A percentile compares a stretch with the other conserved stretches of the same genome.
These are phyloP conservation scores for Hesperia comma DNA, from an alignment of 2,888 invertebrate genomes.

Conservation along the genomic window DNA sequence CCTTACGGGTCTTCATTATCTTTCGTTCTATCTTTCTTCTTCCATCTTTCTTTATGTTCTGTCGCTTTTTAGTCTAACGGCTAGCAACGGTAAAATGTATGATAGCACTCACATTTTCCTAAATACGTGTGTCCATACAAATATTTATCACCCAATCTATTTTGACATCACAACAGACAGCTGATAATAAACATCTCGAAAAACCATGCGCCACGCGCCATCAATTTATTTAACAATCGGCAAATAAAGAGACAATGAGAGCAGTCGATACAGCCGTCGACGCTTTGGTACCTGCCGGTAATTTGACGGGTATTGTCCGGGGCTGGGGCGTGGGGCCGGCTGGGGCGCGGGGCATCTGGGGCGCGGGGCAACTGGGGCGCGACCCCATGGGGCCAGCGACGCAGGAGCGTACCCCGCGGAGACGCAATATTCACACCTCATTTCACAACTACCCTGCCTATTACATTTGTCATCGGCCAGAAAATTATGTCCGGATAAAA, in stretches of 20 bases:
- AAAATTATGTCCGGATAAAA: slow-evolving; percentile 39
- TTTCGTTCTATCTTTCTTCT: too few species aligned
- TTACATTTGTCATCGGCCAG: slow-evolving; percentile 68
- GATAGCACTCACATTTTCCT: too few species aligned
- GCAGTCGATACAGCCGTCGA: slow-evolving; percentile 43
- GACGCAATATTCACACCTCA: slow-evolving; percentile 83
- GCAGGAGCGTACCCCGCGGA: slow-evolving; percentile 62
- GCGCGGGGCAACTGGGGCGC: slow-evolving; percentile 64
- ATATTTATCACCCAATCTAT: not conserved
- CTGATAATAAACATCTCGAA: slow-evolving; percentile 34
- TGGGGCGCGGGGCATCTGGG: slow-evolving; percentile 67
- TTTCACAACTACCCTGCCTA: slow-evolving; percentile 74
- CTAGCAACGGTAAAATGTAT: too few species aligned
- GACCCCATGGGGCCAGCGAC: slow-evolving; percentile 59
- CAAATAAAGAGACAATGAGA: slow-evolving; percentile 46
- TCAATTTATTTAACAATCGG: slow-evolving; percentile 56
- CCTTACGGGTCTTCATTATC: too few species aligned
- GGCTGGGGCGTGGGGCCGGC: slow-evolving; percentile 61
- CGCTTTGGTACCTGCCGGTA: slow-evolving; percentile 67
- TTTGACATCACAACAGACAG: slow-evolving; percentile 1
- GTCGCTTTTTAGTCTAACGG: too few species aligned
- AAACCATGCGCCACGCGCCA: slow-evolving; percentile 52
- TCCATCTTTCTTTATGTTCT: too few species aligned
- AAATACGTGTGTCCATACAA: too few species aligned
- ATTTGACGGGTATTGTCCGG: slow-evolving; percentile 70